Evolutionary conservation across 1,140 invertebrate genomes (phyloP), one percentile per base, ranked within the genome.

Genomic region (Platyscapa corneri): DNA sequence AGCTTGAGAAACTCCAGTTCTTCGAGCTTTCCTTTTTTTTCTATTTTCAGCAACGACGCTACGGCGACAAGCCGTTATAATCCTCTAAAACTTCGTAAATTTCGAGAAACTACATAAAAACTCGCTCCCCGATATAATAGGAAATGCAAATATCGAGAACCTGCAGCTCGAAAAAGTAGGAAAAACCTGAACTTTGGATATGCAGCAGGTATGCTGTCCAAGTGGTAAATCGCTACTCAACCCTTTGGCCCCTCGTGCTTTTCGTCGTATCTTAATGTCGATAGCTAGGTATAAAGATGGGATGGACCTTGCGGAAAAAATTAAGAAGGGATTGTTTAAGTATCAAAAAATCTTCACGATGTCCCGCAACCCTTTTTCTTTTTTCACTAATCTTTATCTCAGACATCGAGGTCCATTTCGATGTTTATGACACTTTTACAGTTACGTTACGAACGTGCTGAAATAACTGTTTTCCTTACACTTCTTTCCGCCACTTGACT

Each of bases 391-490:
- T 87, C 87, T 86, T 65, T 74, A 79, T 85, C 87, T 37, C 20
- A 27, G 23, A 46, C 32, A 34, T 46, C 12, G 18, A 27, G 65
- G 18, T 27, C 34, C 27, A 18, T n/a, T 56, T 27, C 37, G n/a
- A 56, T 74, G 32, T 89, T 89, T 89, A 87, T 78, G 88, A 80
- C 80, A 85, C 83, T 87, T 89, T 88, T 86, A 88, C 88, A 86
- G 88, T 89, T 88, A 88, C 67, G 39, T 37, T 75, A 27, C 16
- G 42, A 75, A 53, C 6, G 27, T n/a, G 67, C 16, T n/a, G 23
- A 32, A 34, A n/a, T 78, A 85, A 87, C 86, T 87, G 86, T 85
- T 85, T 82, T 83, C 74, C 30, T 30, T 60, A 12, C 49, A 18
- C 32, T 74, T 56, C 70, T 56, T 72, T 74, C 32, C 70, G 42